Percentiles rank a stretch among this genome's conserved stretches.
These are phyloP conservation scores for Epicauta chinensis DNA, from an alignment of 1,140 invertebrate species.

Conservation along the genomic window DNA sequence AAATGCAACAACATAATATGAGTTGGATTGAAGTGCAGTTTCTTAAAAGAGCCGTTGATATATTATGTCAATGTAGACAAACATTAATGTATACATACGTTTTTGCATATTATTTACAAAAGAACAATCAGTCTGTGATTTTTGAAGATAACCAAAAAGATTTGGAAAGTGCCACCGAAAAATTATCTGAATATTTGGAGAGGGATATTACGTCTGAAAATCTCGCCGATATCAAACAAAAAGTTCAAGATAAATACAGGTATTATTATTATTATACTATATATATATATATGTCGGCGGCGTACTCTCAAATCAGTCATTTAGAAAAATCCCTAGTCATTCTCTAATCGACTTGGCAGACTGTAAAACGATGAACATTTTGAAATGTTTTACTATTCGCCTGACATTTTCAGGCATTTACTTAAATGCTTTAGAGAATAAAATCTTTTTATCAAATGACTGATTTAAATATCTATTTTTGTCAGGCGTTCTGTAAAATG, in stretches of 20 bases:
- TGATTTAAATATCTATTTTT: too few relatives aligned
- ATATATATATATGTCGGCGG: too few relatives aligned
- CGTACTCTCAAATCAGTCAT: too few relatives aligned
- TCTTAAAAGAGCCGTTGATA: slow-evolving; percentile 95
- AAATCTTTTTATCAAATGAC: too few relatives aligned
- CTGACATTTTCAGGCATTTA: too few relatives aligned
- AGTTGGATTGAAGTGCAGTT: slow-evolving; percentile 99
- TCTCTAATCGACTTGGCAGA: too few relatives aligned
- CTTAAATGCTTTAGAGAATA: too few relatives aligned
- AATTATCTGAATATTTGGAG: slow-evolving; percentile 94
- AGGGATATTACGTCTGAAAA: slow-evolving; percentile 97
- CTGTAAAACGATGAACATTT: too few relatives aligned
- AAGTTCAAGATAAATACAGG: slow-evolving; percentile 99
- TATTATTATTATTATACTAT: too few relatives aligned
- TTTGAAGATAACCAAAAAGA: slow-evolving; percentile 99
- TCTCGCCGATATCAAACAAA: slow-evolving; percentile 96
- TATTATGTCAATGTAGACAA: slow-evolving; percentile 93
- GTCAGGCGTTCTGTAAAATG: too few relatives aligned
- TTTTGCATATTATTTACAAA: slow-evolving; percentile 96
- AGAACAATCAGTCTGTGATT: slow-evolving; percentile 98
- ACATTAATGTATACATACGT: slow-evolving; percentile 99
- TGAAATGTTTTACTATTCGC: too few relatives aligned
- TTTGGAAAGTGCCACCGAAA: slow-evolving; percentile 94
- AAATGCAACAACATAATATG: slow-evolving; percentile 99
- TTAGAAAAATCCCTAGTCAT: too few relatives aligned